Evolutionary conservation across 2,888 invertebrate genomes (phyloP), one percentile per base, ranked within the genome.

Genomic region (Ophion ellenae): DNA sequence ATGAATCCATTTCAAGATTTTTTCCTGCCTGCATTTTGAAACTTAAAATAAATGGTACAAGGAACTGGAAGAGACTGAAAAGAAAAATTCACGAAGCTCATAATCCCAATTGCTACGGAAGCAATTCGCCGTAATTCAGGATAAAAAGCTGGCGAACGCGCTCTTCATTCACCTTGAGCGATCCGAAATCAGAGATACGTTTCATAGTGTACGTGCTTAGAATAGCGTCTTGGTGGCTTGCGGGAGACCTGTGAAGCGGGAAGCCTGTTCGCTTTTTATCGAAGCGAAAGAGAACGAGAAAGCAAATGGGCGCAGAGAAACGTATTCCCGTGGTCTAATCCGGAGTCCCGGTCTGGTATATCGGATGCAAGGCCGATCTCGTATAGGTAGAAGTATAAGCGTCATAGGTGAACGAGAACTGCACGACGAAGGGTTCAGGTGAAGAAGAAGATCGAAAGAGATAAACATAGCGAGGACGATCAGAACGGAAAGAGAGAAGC

Each of bases 161-260:
- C 71, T 80, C 73, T 77, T 36, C 79, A 80, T 85, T 76, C 45
- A 79, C 75, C 85, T 83, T 76, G 82, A 80, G 80, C 83, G 85
- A 85, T 85, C 83, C 76, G 83, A 85, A 85, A 85, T 85, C 85
- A 85, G 83, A 85, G 82, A 83, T 85, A 85, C 82, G 82, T 83
- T 85, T 85, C 82, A 82, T 80, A 66, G 76, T 80, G 76, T 76
- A 85, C 85, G 85, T 85, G 85, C 66, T 28, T 57, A 59, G 85
- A 85, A 85, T 83, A 85, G 63, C 79, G 83, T 79, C 79, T 80
- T 83, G 85, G 83, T 83, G 76, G 61, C 57, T 36, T 24, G 76
- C 69, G 81, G 59, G 77, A 77, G 84, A 84, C 57, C 71, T 75
- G 76, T 63, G 76, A 79, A 69, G 78, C 74, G 79, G 61, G 61